phyloP scores from a whole-genome alignment of 92 coral and sea anemone genomes.

The Paramuricea clavata region DNA sequence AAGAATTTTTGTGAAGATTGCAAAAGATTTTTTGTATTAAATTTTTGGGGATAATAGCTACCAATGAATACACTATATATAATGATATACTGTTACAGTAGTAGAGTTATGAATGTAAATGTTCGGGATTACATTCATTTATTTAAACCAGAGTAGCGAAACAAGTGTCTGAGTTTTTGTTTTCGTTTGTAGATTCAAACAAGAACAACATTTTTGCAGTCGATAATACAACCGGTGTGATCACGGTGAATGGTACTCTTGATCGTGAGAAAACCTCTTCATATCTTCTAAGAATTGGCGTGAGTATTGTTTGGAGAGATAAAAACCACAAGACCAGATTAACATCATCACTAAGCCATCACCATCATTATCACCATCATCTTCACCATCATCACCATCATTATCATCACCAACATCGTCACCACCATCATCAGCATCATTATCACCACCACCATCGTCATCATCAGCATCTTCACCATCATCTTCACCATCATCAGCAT shows the following conservation, averaged over 20 bases:
- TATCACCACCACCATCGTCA: not conserved
- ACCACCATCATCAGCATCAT: not conserved
- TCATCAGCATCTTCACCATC: not conserved
- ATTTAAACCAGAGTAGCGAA: not conserved
- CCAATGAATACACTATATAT: too few species aligned
- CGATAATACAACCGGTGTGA: slow-evolving; percentile 73
- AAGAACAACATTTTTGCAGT: slow-evolving; percentile 77
- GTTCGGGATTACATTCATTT: not conserved
- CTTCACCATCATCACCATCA: not conserved
- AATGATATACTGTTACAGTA: too few species aligned
- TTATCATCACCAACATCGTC: not conserved
- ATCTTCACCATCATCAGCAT: not conserved
- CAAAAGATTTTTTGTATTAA: too few species aligned
- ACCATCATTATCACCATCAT: not conserved
- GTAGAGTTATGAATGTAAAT: too few species aligned
- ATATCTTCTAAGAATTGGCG: slow-evolving; percentile 88
- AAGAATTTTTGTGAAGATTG: too few species aligned
- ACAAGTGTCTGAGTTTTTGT: not conserved
- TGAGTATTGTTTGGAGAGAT: slow-evolving; percentile 36
- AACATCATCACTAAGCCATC: not conserved
- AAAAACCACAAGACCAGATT: not conserved
- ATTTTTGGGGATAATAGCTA: too few species aligned
- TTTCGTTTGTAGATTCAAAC: slow-evolving; percentile 48
- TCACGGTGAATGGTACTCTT: slow-evolving; percentile 82
- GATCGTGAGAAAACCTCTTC: slow-evolving; percentile 82